A percentile compares a stretch with the other conserved stretches of the same genome.
Conservation (phyloP, 30 jellyfish, hydroid and myxozoan genomes). For the Calvadosia cruxmelitensis region DNA sequence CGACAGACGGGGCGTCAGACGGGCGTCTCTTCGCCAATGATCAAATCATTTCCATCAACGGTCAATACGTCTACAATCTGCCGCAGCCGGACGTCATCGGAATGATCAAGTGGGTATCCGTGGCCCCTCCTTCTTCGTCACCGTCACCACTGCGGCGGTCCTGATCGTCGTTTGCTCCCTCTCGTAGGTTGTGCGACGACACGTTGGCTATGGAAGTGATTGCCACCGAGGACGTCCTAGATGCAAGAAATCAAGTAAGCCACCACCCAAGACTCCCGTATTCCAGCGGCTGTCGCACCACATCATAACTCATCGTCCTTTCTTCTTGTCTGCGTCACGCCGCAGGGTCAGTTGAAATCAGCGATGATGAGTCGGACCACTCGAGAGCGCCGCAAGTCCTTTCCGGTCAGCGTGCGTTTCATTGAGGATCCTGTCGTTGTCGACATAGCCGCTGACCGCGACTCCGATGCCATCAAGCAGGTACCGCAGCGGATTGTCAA, state of each 20-base stretch:
- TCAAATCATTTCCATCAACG: slow-evolving; percentile 42
- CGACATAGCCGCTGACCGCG: slow-evolving; percentile 25
- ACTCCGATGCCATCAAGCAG: slow-evolving; percentile 47
- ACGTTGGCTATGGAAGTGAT: slow-evolving; percentile 42
- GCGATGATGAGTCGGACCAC: slow-evolving; percentile 71
- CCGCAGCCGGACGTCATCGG: slow-evolving; percentile 67
- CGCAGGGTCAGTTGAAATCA: slow-evolving; percentile 58
- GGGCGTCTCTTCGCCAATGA: slow-evolving; percentile 54
- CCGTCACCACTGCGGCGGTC: slow-evolving; percentile 2
- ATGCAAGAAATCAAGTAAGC: slow-evolving; percentile 43
- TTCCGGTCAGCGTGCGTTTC: slow-evolving; percentile 53
- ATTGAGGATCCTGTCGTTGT: slow-evolving; percentile 45
- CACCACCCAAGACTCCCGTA: too few species aligned
- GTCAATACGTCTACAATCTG: slow-evolving; percentile 44
- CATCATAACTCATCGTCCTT: too few species aligned
- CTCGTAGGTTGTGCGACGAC: slow-evolving; percentile 32
- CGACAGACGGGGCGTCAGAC: slow-evolving; percentile 64
- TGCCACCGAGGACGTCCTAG: slow-evolving; percentile 57
- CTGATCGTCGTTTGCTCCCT: background rate
- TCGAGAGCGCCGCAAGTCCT: slow-evolving; percentile 49
- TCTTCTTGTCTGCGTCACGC: too few species aligned
- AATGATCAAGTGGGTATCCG: slow-evolving; percentile 33
- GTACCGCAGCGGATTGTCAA: too few species aligned
- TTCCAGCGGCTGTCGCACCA: background rate
- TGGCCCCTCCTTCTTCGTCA: background rate